These are phyloP conservation scores for Agrotis puta DNA, from an alignment of 2,888 invertebrate species.

Conservation along the genomic window DNA sequence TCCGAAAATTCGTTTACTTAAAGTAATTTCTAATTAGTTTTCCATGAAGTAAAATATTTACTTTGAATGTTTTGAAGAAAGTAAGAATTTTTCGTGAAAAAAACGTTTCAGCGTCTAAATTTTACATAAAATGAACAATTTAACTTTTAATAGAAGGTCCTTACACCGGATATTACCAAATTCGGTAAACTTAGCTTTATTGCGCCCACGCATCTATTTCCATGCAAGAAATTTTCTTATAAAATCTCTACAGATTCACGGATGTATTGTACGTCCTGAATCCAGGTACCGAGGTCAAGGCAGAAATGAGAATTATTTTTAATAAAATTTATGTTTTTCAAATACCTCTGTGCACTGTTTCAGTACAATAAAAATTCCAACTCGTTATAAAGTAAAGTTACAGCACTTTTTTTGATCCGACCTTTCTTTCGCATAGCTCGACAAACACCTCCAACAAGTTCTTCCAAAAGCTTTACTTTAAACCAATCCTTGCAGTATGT, in stretches of 20 bases:
- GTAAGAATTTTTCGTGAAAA: not conserved
- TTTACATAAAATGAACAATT: not conserved
- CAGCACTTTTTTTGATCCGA: too few species aligned
- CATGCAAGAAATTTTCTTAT: too few species aligned
- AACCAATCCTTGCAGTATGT: too few species aligned
- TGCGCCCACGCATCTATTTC: not conserved
- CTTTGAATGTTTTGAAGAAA: not conserved
- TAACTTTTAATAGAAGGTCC: not conserved
- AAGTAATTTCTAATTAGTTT: slow-evolving; percentile 33
- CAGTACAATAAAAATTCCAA: not conserved
- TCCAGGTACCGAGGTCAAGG: too few species aligned
- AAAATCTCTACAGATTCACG: not conserved
- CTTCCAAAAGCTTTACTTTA: not conserved
- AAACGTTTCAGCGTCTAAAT: not conserved
- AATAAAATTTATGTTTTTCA: not conserved
- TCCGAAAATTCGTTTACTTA: slow-evolving; percentile 14
- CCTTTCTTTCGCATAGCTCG: too few species aligned
- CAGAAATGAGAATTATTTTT: not conserved
- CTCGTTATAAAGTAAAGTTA: not conserved
- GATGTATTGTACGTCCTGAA: too few species aligned
- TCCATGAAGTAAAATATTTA: slow-evolving; percentile 3
- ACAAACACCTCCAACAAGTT: too few species aligned
- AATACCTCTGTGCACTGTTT: not conserved
- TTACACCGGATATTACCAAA: not conserved
- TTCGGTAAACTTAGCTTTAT: not conserved